These are phyloP conservation scores for Zaprionus inermis DNA, from an alignment of 1,140 invertebrate genomes.

Conservation along the genomic window DNA sequence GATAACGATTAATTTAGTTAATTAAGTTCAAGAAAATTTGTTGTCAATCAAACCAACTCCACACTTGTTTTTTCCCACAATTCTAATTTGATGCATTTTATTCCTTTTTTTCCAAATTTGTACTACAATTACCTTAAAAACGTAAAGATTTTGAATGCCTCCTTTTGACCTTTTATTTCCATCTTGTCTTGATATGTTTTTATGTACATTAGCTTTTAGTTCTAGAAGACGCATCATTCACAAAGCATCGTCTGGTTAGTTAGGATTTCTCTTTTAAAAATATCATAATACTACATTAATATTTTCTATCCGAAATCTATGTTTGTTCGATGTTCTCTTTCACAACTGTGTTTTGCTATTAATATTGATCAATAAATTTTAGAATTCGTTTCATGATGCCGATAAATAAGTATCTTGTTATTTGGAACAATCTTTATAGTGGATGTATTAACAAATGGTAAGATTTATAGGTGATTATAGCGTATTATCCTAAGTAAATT, in stretches of 20 bases:
- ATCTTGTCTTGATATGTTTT: slow-evolving; percentile 34
- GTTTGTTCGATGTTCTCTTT: slow-evolving; percentile 58
- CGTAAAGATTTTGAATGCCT: slow-evolving; percentile 15
- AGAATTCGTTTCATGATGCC: slow-evolving; percentile 69
- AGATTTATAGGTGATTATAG: too few species aligned
- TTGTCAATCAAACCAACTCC: slow-evolving; percentile 19
- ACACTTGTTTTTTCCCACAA: slow-evolving; percentile 40
- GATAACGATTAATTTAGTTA: slow-evolving; percentile 38
- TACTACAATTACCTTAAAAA: slow-evolving; percentile 1
- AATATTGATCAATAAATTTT: slow-evolving; percentile 56
- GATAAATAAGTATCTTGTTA: slow-evolving; percentile 9
- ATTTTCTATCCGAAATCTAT: slow-evolving; percentile 48
- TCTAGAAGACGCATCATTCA: slow-evolving; percentile 46
- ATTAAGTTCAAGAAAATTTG: slow-evolving; percentile 42
- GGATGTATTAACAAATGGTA: too few species aligned
- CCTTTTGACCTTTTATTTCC: slow-evolving; percentile 35
- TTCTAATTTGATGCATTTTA: slow-evolving; percentile 54
- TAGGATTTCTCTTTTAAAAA: slow-evolving; percentile 36
- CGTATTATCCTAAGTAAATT: slow-evolving; percentile 45
- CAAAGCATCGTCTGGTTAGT: slow-evolving; percentile 44
- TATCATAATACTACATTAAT: slow-evolving; percentile 3
- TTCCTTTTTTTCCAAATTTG: neutral
- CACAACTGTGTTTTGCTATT: slow-evolving; percentile 59
- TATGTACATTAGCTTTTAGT: slow-evolving; percentile 54
- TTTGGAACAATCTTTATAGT: too few species aligned